Evolutionary conservation across 1,140 invertebrate species (phyloP), one percentile per base, ranked within the genome.

Genomic region (Pseudoatta argentina): DNA sequence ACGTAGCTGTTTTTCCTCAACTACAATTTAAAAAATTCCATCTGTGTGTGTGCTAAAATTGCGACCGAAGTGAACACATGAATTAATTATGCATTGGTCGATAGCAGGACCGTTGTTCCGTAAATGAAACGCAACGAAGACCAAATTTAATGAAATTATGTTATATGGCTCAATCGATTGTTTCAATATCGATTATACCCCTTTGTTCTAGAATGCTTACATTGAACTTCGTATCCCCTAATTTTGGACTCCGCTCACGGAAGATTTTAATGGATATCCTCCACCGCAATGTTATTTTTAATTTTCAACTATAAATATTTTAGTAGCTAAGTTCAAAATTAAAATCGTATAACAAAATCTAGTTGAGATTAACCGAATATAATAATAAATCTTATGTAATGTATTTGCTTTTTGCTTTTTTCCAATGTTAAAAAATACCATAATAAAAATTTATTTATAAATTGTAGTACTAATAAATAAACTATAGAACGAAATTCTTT

Each of bases 141-240:
- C 34, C 79, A 83, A 75, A 75, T 75, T 75, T 83, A 82, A 72
- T 63, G 69, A 73, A 73, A 83, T 83, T 39, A 57, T 83, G 57
- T 27, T 75, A 24, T 39, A 39, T 18, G 21, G 39, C 14, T 34
- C 55, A 48, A 75, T 83, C 79, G 18, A 61, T 73, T 61, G 44
- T 75, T 61, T 73, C 69, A n/a, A 71, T 81, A 69, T 81, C n/a
- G 61, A 79, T 67, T 27, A 57, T 57, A 57, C 5, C 8, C 30
- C 8, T 48, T 71, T 71, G 51, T 44, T 44, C 51, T 10, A 57
- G 12, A 66, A 21, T 16, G 51, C 8, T 57, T 27, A 39, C 27
- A 79, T 79, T 81, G 30, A 81, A 57, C 30, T 71, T 81, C 6
- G 51, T 18, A 12, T 71, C 8, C 34, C 16, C 16, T 44, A 39